phyloP scores from a whole-genome alignment of 2,797 vertebrate genomes.

The Schizopygopsis pylzovi region DNA sequence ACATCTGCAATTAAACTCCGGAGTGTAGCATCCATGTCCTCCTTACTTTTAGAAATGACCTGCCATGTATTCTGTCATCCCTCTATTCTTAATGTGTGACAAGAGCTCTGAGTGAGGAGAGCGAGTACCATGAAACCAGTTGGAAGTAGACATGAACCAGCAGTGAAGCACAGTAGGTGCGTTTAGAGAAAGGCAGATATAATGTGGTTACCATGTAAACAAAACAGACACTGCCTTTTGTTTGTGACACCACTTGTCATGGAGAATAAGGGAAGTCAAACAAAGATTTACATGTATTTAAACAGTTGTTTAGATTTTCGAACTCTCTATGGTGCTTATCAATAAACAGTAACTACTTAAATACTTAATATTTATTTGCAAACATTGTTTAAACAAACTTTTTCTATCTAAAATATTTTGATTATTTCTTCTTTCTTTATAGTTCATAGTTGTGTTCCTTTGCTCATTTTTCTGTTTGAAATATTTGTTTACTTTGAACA shows the following conservation, averaged over 20 bases:
- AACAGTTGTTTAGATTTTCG: too few relatives aligned
- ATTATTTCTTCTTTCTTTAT: too few relatives aligned
- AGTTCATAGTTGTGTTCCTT: too few relatives aligned
- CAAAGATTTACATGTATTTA: too few relatives aligned
- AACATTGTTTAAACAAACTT: neutral
- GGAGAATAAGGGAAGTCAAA: too few relatives aligned
- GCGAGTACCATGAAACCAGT: neutral
- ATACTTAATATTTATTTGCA: too few relatives aligned
- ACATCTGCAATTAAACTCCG: neutral
- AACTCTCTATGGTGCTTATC: too few relatives aligned
- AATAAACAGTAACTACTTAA: too few relatives aligned
- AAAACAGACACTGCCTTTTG: neutral
- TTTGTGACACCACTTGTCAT: neutral
- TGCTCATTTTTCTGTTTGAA: too few relatives aligned
- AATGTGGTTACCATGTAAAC: neutral
- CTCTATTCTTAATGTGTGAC: neutral
- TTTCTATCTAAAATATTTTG: too few relatives aligned
- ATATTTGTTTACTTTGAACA: too few relatives aligned
- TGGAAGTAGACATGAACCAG: neutral
- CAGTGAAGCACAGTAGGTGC: neutral
- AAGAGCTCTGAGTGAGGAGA: neutral
- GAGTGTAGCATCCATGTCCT: neutral
- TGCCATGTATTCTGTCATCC: neutral
- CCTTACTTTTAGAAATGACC: neutral
- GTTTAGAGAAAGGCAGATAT: neutral